These are phyloP conservation scores for Tholera decimalis DNA, from an alignment of 2,888 invertebrate genomes.

Conservation along the genomic window DNA sequence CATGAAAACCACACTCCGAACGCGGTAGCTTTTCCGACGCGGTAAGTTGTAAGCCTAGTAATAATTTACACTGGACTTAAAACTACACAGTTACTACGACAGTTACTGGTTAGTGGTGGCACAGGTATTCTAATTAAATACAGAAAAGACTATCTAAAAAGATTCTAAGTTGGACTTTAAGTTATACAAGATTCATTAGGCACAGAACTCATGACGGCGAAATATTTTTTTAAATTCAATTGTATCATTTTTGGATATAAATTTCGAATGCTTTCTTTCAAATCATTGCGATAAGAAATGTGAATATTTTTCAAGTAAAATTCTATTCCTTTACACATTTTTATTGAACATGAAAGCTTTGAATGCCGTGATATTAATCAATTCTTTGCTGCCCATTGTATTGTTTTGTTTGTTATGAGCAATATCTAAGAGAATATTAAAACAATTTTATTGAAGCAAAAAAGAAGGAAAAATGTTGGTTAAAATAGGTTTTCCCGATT, in stretches of 20 bases:
- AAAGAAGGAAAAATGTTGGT: constrained; percentile 19
- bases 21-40: constrained; percentile 4
- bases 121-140: constrained; percentile 22
- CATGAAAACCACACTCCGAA: constrained; percentile 1
- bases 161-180: neutral
- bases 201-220: too few relatives aligned
- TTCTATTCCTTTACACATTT: constrained; percentile 19
- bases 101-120: constrained; percentile 17
- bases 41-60: constrained; percentile 16
- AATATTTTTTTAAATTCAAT: neutral
- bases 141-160: neutral
- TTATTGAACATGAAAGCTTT: constrained; percentile 32
- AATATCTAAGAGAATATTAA: constrained; percentile 29
- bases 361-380: constrained; percentile 46
- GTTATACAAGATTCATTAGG: neutral
- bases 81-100: neutral
- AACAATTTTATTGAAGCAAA: constrained; percentile 20
- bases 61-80: constrained; percentile 21
- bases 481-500: constrained; percentile 11
- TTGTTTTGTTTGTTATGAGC: constrained; percentile 44
- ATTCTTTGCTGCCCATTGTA: constrained; percentile 27
- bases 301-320: constrained; percentile 6
- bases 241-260: constrained; percentile 2
- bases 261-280: constrained; percentile 1
- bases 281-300: constrained; percentile 10